Percentiles rank a stretch among this genome's conserved stretches.
These are phyloP conservation scores for Crotalus adamanteus DNA, from an alignment of 2,797 vertebrate genomes.

Conservation along the genomic window DNA sequence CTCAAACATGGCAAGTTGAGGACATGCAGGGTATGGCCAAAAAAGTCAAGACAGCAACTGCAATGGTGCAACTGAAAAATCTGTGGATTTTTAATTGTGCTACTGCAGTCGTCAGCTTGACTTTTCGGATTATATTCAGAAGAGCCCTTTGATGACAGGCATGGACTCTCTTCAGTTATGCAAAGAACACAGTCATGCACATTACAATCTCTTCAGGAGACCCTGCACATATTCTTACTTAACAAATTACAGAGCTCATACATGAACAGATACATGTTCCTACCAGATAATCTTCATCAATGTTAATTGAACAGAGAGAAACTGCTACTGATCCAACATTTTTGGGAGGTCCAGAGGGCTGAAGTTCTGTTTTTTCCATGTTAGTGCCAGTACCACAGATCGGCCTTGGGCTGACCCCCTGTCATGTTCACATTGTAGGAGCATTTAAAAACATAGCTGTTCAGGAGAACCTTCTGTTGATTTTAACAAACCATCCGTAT, in stretches of 20 bases:
- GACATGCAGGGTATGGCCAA: neutral
- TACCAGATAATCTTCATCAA: neutral
- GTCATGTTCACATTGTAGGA: neutral
- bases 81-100: neutral
- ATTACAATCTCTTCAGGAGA: neutral
- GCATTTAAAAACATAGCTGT: neutral
- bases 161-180: neutral
- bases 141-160: neutral
- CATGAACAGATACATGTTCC: neutral
- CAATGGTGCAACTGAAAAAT: neutral
- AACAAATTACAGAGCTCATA: neutral
- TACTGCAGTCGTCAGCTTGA: neutral
- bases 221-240: neutral
- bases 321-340: neutral
- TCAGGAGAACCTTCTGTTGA: neutral
- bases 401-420: neutral
- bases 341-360: neutral
- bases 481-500: neutral
- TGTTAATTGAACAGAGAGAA: neutral
- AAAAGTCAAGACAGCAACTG: neutral
- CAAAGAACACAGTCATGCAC: neutral
- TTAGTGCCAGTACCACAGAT: neutral
- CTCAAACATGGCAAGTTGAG: neutral
- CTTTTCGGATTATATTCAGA: neutral
- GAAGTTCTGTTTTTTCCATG: neutral